Conservation (phyloP, 35 echinoderm and acorn worm species). For the Patiria miniata region DNA sequence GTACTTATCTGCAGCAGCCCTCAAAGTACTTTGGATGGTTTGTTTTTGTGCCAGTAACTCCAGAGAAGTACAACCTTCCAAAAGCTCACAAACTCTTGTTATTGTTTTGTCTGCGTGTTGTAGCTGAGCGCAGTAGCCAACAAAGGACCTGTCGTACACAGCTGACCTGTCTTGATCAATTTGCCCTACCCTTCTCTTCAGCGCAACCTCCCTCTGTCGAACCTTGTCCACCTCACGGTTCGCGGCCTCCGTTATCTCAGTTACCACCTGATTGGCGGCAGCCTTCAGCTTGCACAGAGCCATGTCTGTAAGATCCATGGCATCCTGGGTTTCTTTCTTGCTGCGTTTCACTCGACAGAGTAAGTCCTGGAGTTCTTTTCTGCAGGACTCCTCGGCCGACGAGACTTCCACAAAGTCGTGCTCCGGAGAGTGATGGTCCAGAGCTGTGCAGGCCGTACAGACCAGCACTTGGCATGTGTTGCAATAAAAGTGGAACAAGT, state of each 20-base stretch:
- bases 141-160: not conserved
- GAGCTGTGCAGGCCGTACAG: slow-evolving; percentile 29
- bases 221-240: not conserved
- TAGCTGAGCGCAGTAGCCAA: too few species aligned
- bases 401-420: not conserved
- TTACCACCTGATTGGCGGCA: not conserved
- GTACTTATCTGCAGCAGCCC: too few species aligned
- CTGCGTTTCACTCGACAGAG: not conserved
- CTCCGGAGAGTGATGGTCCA: slow-evolving; percentile 26
- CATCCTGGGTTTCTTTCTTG: not conserved
- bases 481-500: slow-evolving; percentile 21
- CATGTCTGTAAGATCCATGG: not conserved
- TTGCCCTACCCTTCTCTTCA: not conserved
- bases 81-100: too few species aligned
- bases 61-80: too few species aligned
- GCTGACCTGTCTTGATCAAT: not conserved
- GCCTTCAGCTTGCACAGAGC: not conserved
- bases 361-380: not conserved
- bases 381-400: not conserved
- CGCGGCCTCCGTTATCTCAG: not conserved
- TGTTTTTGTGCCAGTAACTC: too few species aligned
- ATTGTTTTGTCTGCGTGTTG: too few species aligned
- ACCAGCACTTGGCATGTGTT: slow-evolving; percentile 30
- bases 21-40: too few species aligned
- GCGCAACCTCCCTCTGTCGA: not conserved